Base-by-base conservation (phyloP, 2,797 vertebrate genomes). In the Hemibagrus guttatus region DNA sequence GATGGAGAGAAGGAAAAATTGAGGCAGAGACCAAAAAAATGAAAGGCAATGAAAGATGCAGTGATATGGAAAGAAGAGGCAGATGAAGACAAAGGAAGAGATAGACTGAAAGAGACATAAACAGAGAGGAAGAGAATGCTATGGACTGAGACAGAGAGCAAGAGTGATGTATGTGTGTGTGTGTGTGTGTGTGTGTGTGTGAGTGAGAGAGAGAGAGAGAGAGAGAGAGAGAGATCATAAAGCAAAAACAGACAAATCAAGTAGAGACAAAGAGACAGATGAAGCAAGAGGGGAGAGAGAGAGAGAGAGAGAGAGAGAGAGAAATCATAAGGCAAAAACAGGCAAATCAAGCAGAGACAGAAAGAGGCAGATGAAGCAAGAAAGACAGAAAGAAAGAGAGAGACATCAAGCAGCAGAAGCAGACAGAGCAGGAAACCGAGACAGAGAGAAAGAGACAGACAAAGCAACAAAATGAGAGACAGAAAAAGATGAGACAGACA, bases 31-130 rank as follows among this genome's bases (percentile, higher is more conserved):
- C 26, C 35, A 64, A 59, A 74, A 28, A 42, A 84, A 59, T 46
- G 26, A 42, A 74, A 59, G 31, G 54, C 68, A 42, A 42, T 58
- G 69, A 84, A 61, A 54, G 46, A 68, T 52, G 81, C 61, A 82
- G 31, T 3, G 63, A 52, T 85, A 84, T 80, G 87, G 86, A 86
- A 87, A 86, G 76, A 35, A 89, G 85, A 81, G 61, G 83, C 83
- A 83, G 85, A 82, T 85, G 79, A 68, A 82, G 61, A 82, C n/a
- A 52, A 64, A 28, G 42, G 42, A 64, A 63, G 56, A 46, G 35
- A 49, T 26, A 81, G 78, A 26, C 78, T 63, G 78, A n/a, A 46
- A 81, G 59, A 81, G 78, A 42, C 35, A 46, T 66, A 21, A 81
- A 49, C 61, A 52, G 9, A 52, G n/a, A 81, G 26, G 39, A 81